phyloP scores from a whole-genome alignment of 2,888 invertebrate genomes.

The Ectobius pallidus region DNA sequence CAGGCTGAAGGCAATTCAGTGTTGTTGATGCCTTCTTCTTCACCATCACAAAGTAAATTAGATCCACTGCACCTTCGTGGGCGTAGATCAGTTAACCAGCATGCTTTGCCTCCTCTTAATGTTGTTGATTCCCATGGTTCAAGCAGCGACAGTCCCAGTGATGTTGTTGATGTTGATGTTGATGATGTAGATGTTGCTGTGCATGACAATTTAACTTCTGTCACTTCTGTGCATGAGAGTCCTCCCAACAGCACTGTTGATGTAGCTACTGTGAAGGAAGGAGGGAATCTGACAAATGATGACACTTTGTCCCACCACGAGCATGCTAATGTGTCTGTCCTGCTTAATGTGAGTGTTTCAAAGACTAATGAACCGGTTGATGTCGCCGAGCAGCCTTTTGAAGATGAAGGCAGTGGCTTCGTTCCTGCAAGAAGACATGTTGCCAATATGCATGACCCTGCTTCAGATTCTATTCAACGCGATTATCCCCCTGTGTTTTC shows the following conservation, averaged over 20 bases:
- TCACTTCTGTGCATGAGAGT: slow-evolving; percentile 30
- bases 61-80: slow-evolving; percentile 63
- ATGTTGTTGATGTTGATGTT: slow-evolving; percentile 33
- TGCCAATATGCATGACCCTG: background rate
- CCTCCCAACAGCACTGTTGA: slow-evolving; percentile 14
- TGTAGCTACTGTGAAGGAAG: slow-evolving; percentile 39
- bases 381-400: slow-evolving; percentile 46
- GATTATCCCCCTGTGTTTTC: slow-evolving; percentile 49
- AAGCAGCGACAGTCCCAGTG: slow-evolving; percentile 13
- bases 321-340: slow-evolving; percentile 44
- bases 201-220: slow-evolving; percentile 40
- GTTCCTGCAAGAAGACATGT: slow-evolving; percentile 33
- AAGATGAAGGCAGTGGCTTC: slow-evolving; percentile 25
- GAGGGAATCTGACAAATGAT: slow-evolving; percentile 39
- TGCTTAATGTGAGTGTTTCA: slow-evolving; percentile 36
- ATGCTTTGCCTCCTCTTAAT: slow-evolving; percentile 51
- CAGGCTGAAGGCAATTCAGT: slow-evolving; percentile 8
- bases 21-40: slow-evolving; percentile 16
- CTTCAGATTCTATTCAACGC: slow-evolving; percentile 44
- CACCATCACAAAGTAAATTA: slow-evolving; percentile 31
- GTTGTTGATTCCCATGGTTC: slow-evolving; percentile 24
- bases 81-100: slow-evolving; percentile 73
- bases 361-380: slow-evolving; percentile 47
- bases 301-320: slow-evolving; percentile 6
- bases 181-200: slow-evolving; percentile 42